phyloP scores from a whole-genome alignment of 1,140 invertebrate genomes.

The Panonychus citri region DNA sequence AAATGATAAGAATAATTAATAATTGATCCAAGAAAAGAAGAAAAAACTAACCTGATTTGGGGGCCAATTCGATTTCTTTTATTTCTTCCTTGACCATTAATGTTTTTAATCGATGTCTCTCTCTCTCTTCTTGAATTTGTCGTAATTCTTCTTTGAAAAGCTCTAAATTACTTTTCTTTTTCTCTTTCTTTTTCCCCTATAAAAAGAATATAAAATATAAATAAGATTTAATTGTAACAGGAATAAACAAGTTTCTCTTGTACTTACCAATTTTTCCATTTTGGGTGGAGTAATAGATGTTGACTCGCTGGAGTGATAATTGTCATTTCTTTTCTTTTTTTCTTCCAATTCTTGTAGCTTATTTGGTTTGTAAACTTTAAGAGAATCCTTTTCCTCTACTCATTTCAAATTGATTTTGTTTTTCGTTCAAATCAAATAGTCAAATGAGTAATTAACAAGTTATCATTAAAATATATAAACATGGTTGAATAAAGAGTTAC shows the following conservation, averaged over 20 bases:
- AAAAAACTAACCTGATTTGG: constrained; percentile 1
- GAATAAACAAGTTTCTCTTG: no score
- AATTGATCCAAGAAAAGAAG: not conserved
- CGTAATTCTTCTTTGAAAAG: constrained; percentile 83
- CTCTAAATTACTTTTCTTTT: constrained; percentile 91
- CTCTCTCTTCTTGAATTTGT: constrained; percentile 86
- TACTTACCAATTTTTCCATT: not conserved
- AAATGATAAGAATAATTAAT: not conserved
- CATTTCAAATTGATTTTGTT: constrained; percentile 1
- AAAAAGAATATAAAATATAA: not conserved
- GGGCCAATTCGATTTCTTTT: not conserved
- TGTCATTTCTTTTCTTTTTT: constrained; percentile 21
- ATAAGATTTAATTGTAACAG: not conserved
- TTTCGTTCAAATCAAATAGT: not conserved
- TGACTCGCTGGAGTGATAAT: constrained; percentile 22
- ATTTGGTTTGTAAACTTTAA: constrained; percentile 77
- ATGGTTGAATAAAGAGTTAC: no score
- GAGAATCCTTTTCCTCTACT: constrained; percentile 50
- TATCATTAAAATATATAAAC: no score
- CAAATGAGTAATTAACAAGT: no score
- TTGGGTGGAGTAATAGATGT: not conserved
- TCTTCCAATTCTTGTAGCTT: constrained; percentile 37
- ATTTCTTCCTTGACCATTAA: constrained; percentile 22
- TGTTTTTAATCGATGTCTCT: constrained; percentile 47
- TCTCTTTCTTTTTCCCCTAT: constrained; percentile 51